These are phyloP conservation scores for Sorex fumeus DNA, from an alignment of 2,113 vertebrate species.

Conservation along the genomic window DNA sequence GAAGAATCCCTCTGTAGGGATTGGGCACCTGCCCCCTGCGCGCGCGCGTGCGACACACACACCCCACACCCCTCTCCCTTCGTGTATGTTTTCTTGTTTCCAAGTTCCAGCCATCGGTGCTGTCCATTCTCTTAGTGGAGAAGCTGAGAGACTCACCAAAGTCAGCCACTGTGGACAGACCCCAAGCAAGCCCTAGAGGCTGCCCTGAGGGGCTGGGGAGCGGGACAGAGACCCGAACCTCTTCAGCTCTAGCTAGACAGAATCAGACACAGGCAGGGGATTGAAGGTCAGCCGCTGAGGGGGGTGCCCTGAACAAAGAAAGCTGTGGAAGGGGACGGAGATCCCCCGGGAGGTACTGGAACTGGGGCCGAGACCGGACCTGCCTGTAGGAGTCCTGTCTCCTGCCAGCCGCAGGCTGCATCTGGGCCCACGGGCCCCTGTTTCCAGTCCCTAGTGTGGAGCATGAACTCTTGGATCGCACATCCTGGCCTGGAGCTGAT, in stretches of 20 bases:
- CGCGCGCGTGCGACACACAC: too few relatives aligned
- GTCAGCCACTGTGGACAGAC: background rate
- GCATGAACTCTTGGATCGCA: background rate
- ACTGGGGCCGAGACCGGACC: background rate
- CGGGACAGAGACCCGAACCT: constrained; percentile 10
- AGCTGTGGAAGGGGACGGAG: background rate
- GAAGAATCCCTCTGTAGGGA: too few relatives aligned
- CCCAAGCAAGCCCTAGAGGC: background rate
- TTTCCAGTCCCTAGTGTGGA: constrained; percentile 40
- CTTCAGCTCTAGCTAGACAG: too few relatives aligned
- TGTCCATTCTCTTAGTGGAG: background rate
- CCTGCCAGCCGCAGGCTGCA: background rate
- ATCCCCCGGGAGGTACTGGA: background rate
- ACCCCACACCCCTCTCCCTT: constrained; percentile 22
- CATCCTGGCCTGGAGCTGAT: background rate
- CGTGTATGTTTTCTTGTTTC: constrained; percentile 58
- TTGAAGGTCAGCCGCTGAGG: too few relatives aligned
- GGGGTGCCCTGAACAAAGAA: background rate
- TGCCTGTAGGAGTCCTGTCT: too few relatives aligned
- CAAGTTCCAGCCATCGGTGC: background rate
- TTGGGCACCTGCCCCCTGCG: too few relatives aligned
- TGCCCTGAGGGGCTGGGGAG: background rate
- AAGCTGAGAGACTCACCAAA: constrained; percentile 56
- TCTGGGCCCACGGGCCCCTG: background rate
- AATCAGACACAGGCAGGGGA: background rate